Conservation (phyloP, 1,140 invertebrate species). For the Caenorhabditis briggsae region DNA sequence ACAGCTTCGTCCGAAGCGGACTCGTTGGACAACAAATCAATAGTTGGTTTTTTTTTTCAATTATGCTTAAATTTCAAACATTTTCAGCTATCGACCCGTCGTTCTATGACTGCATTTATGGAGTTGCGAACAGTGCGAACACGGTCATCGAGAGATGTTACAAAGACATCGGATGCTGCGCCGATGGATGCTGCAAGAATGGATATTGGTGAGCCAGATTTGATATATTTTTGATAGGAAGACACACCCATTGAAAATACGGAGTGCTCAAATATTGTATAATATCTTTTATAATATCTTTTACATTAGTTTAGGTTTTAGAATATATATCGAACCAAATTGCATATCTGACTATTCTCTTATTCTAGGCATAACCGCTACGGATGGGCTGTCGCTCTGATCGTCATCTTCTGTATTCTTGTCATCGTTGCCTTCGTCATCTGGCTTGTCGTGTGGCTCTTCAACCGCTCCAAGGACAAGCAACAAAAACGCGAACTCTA, state of each 20-base stretch:
- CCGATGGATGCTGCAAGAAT: conserved; percentile 62
- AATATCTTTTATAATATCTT: no score
- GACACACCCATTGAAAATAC: neutral
- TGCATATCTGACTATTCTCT: no score
- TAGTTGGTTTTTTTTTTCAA: conserved; percentile 17
- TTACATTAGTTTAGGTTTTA: no score
- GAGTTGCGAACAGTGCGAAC: conserved; percentile 61
- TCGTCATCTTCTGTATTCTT: conserved; percentile 67
- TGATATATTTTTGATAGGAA: neutral
- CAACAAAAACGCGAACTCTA: conserved; percentile 53
- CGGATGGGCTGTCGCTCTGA: conserved; percentile 68
- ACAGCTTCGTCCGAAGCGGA: conserved; percentile 51
- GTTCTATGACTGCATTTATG: conserved; percentile 67
- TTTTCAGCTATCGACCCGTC: conserved; percentile 65
- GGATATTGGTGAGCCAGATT: conserved; percentile 50
- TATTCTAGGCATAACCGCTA: conserved; percentile 65
- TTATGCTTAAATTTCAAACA: neutral
- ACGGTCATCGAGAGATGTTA: conserved; percentile 63
- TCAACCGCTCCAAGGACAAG: conserved; percentile 66
- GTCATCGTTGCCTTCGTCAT: conserved; percentile 64
- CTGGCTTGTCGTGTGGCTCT: conserved; percentile 65
- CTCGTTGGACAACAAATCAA: conserved; percentile 56
- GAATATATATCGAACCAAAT: no score
- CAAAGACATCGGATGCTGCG: conserved; percentile 67
- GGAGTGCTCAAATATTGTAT: neutral